Evolutionary conservation across 2,797 vertebrate genomes (phyloP).

Genomic region (Trematomus bernacchii): DNA sequence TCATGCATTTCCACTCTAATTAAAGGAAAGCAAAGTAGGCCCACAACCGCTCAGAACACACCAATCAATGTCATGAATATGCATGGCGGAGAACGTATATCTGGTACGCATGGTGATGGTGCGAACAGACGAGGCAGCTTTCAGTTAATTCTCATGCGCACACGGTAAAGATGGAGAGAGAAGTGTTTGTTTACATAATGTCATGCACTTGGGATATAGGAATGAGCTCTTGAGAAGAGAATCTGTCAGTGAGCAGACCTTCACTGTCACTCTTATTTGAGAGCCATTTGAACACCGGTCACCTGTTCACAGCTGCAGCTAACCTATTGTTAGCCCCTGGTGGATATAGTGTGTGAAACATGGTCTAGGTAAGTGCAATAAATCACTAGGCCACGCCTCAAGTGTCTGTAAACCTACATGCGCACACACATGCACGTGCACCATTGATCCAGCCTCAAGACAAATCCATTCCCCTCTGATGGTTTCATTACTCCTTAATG

Average conservation of each 20-base stretch:
- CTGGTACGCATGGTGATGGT: conserved; percentile 11
- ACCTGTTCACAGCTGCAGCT: conserved; percentile 59
- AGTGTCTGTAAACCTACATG: conserved; percentile 48
- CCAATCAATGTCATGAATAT: conserved; percentile 78
- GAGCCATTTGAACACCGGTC: conserved; percentile 51
- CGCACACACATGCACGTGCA: conserved; percentile 31
- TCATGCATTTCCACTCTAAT: conserved; percentile 71
- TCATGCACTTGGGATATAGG: conserved; percentile 5
- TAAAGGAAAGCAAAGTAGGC: conserved; percentile 76
- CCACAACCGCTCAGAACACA: conserved; percentile 59
- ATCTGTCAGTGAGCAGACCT: conserved; percentile 3
- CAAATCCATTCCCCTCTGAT: conserved; percentile 86
- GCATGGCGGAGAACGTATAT: conserved; percentile 49
- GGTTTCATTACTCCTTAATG: conserved; percentile 90
- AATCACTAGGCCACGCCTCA: conserved; percentile 79
- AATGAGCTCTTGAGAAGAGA: conserved; percentile 10
- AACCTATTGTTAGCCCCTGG: conserved; percentile 58
- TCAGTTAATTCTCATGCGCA: conserved; percentile 32
- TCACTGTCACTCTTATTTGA: conserved; percentile 27
- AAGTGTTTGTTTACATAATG: conserved; percentile 37
- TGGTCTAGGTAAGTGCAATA: conserved; percentile 67
- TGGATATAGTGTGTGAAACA: conserved; percentile 64
- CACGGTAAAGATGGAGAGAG: background rate
- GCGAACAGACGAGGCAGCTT: conserved; percentile 32
- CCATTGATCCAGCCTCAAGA: conserved; percentile 85